phyloP scores from a whole-genome alignment of 2,113 vertebrate species.

The Pseudolaguvia tuberculata region DNA sequence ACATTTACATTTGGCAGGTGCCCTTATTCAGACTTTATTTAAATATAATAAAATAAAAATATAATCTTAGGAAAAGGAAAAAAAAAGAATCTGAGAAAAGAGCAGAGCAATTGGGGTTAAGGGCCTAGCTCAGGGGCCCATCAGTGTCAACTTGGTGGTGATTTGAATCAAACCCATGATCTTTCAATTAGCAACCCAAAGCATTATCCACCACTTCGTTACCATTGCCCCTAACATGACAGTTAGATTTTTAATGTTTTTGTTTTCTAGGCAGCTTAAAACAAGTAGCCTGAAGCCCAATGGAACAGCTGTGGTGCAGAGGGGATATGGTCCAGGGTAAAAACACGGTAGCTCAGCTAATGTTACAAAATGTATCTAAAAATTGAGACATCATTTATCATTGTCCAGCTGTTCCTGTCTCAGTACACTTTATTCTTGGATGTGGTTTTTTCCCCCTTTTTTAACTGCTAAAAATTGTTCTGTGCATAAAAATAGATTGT shows the following conservation, averaged over 20 bases:
- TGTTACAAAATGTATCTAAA: not conserved
- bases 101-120: too few species aligned
- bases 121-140: too few species aligned
- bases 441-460: not conserved
- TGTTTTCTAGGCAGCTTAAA: conserved; percentile 12
- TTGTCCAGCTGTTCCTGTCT: not conserved
- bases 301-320: conserved; percentile 5
- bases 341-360: not conserved
- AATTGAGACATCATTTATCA: conserved; percentile 21
- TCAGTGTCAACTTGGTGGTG: too few species aligned
- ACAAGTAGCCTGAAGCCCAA: not conserved
- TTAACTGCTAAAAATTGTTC: not conserved
- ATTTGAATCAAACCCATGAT: too few species aligned
- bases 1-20: conserved; percentile 1
- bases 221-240: not conserved
- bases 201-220: too few species aligned
- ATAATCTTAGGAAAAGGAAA: too few species aligned
- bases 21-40: not conserved
- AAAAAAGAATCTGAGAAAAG: too few species aligned
- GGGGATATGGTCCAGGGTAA: not conserved
- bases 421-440: not conserved
- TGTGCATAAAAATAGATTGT: not conserved
- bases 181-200: too few species aligned
- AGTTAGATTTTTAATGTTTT: conserved; percentile 1
- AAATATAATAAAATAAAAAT: too few species aligned